A percentile compares a stretch with the other conserved stretches of the same genome.
Evolutionary conservation across 2,888 invertebrate genomes (phyloP).

Genomic region (Atethmia centrago): DNA sequence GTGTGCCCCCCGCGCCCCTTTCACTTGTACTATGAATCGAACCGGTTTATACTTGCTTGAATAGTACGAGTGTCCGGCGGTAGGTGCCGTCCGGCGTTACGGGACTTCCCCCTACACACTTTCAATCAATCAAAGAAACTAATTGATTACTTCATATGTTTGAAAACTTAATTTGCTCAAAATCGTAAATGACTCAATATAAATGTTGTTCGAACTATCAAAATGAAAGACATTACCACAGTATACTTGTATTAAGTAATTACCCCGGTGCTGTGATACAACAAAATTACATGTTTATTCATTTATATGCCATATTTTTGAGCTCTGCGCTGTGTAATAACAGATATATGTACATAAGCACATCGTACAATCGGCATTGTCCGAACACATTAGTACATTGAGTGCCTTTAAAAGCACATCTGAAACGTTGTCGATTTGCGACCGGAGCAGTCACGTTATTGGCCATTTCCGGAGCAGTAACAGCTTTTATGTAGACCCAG

Average conservation of each 20-base stretch:
- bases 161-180: neutral
- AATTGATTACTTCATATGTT: neutral
- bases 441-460: conserved; percentile 36
- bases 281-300: neutral
- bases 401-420: conserved; percentile 35
- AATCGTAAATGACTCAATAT: neutral
- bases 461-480: conserved; percentile 45
- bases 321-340: neutral
- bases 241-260: neutral
- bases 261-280: neutral
- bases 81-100: too few species aligned
- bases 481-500: conserved; percentile 9
- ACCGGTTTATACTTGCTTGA: too few species aligned
- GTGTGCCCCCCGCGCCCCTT: too few species aligned
- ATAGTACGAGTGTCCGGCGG: too few species aligned
- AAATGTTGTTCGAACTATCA: neutral
- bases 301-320: neutral
- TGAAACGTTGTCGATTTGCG: conserved; percentile 21
- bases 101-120: too few species aligned
- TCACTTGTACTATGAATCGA: too few species aligned
- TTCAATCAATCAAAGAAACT: neutral
- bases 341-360: too few species aligned
- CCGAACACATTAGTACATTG: conserved; percentile 20
- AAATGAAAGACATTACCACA: neutral
- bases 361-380: neutral